Evolutionary conservation across 2,888 invertebrate genomes (phyloP).

Genomic region (Elmis aenea): DNA sequence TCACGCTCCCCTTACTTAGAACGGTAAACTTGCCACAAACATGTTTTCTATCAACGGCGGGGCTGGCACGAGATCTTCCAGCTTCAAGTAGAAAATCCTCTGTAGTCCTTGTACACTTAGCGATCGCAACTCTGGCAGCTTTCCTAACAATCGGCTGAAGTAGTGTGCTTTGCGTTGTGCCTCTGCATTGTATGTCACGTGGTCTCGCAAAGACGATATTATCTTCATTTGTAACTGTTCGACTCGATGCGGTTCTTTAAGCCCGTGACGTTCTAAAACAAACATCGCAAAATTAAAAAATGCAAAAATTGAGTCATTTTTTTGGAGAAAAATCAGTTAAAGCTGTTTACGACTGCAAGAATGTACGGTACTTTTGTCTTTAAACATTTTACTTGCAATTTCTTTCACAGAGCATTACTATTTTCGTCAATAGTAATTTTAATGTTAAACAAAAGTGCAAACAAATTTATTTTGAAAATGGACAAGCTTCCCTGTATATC

Average conservation of each 20-base stretch:
- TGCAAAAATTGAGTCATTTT: no score
- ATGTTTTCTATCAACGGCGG: slow-evolving; percentile 92
- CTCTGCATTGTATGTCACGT: slow-evolving; percentile 88
- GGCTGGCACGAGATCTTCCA: slow-evolving; percentile 87
- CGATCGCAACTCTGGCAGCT: slow-evolving; percentile 87
- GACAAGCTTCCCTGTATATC: no score
- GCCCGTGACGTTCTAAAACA: slow-evolving; percentile 80
- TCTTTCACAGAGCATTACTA: no score
- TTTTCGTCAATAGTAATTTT: no score
- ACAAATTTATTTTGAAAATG: no score
- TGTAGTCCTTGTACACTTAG: slow-evolving; percentile 91
- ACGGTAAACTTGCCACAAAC: slow-evolving; percentile 92
- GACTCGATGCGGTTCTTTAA: slow-evolving; percentile 86
- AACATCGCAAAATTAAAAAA: no score
- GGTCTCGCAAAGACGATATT: slow-evolving; percentile 90
- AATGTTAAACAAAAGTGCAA: no score
- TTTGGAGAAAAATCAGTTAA: no score
- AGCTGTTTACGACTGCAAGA: no score
- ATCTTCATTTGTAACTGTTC: slow-evolving; percentile 96
- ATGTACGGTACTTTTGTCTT: no score
- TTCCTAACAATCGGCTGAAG: slow-evolving; percentile 87
- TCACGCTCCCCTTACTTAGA: slow-evolving; percentile 52
- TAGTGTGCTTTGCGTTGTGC: slow-evolving; percentile 88
- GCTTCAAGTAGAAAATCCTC: slow-evolving; percentile 88
- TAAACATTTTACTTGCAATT: no score